Evolutionary conservation across 2,797 vertebrate genomes (phyloP).

Genomic region (Etheostoma perlongum): DNA sequence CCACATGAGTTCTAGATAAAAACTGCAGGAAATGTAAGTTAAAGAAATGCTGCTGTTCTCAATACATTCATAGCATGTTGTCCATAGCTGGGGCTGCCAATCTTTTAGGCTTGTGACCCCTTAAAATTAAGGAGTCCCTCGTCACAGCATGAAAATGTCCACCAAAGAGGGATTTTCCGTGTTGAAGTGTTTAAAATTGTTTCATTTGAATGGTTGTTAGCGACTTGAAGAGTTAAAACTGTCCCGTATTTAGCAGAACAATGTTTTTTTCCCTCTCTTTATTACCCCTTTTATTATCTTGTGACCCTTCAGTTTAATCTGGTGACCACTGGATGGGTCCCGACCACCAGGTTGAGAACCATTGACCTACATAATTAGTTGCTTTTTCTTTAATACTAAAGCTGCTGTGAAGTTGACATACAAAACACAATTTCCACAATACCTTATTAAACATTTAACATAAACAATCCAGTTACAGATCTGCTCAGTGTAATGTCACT

Average conservation of each 20-base stretch:
- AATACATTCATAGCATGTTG: background rate
- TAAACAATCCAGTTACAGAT: conserved; percentile 5
- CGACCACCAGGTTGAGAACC: background rate
- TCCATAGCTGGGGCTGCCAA: background rate
- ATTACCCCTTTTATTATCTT: background rate
- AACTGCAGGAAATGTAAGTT: background rate
- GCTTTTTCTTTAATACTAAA: conserved; percentile 4
- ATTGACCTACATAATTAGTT: background rate
- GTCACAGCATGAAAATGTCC: conserved; percentile 1
- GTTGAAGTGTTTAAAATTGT: background rate
- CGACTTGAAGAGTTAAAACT: background rate
- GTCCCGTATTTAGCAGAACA: background rate
- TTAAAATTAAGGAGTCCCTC: conserved; percentile 4
- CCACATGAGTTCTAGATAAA: background rate
- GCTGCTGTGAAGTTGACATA: background rate
- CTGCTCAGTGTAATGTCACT: conserved; percentile 18
- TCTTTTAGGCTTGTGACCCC: background rate
- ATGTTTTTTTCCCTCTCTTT: background rate
- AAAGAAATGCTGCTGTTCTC: background rate
- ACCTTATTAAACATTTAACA: background rate
- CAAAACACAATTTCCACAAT: conserved; percentile 1
- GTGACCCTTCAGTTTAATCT: conserved; percentile 6
- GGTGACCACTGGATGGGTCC: conserved; percentile 6
- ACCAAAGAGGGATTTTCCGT: background rate
- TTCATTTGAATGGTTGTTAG: background rate